phyloP scores from a whole-genome alignment of 2,113 vertebrate genomes.

The Misgurnus anguillicaudatus region DNA sequence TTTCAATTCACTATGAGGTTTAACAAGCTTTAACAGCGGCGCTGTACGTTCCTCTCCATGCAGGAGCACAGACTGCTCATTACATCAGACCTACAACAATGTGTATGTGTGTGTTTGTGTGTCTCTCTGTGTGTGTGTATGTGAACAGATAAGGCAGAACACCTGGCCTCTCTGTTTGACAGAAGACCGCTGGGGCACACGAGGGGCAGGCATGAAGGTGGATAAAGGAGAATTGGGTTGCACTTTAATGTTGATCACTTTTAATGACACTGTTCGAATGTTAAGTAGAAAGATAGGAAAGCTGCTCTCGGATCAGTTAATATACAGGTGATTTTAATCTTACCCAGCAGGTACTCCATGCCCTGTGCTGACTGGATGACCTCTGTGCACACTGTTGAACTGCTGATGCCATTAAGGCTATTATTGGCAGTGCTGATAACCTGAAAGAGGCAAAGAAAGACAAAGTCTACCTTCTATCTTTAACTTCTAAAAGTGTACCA shows the following conservation, averaged over 20 bases:
- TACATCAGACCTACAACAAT: constrained; percentile 23
- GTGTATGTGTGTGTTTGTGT: not conserved
- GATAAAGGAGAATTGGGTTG: not conserved
- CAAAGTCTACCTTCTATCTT: not conserved
- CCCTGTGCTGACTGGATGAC: constrained; percentile 98
- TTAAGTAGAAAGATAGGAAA: not conserved
- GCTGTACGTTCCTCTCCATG: not conserved
- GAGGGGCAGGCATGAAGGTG: not conserved
- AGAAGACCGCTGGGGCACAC: constrained; percentile 4
- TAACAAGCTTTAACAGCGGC: not conserved
- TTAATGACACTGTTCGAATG: not conserved
- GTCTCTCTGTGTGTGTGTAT: not conserved
- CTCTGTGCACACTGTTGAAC: constrained; percentile 95
- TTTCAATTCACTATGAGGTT: not conserved
- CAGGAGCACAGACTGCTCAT: constrained; percentile 40
- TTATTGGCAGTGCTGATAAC: constrained; percentile 97
- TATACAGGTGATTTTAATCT: constrained; percentile 49
- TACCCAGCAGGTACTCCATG: constrained; percentile 98
- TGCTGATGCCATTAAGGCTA: constrained; percentile 96
- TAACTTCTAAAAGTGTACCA: no score
- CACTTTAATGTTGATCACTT: no score
- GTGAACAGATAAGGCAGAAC: constrained; percentile 20
- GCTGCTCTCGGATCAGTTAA: constrained; percentile 9
- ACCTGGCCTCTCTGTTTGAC: constrained; percentile 35
- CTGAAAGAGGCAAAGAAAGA: constrained; percentile 68